phyloP scores from a whole-genome alignment of 2,888 invertebrate genomes.

The Spicauda simplicius region DNA sequence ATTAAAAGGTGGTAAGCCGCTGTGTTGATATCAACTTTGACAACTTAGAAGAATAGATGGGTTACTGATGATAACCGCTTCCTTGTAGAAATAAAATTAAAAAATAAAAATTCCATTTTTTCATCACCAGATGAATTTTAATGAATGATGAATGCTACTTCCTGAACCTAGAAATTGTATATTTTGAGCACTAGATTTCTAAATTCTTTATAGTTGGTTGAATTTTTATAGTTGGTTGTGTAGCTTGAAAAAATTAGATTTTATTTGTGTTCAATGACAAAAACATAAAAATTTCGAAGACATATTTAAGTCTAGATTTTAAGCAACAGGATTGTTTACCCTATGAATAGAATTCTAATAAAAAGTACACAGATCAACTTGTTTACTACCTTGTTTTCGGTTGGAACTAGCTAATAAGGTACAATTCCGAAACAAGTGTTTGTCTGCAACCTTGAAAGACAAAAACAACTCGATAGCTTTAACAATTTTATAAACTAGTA shows the following conservation, averaged over 20 bases:
- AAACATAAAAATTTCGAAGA: neutral
- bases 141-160: neutral
- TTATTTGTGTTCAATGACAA: neutral
- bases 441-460: constrained; percentile 20
- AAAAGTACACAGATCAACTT: neutral
- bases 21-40: neutral
- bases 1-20: neutral
- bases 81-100: neutral
- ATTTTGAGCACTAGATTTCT: neutral
- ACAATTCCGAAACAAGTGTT: constrained; percentile 13
- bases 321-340: no score
- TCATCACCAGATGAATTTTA: neutral
- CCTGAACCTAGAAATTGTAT: neutral
- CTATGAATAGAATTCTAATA: no score
- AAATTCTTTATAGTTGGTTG: neutral
- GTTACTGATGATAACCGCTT: neutral
- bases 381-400: neutral
- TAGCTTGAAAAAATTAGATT: neutral
- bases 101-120: neutral
- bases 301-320: neutral
- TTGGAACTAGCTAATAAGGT: neutral
- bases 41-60: neutral
- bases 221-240: neutral
- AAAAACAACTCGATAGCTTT: constrained; percentile 20
- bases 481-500: constrained; percentile 12